Base-by-base conservation (phyloP, 1,140 invertebrate genomes). In the Leptonema lineaticorne region DNA sequence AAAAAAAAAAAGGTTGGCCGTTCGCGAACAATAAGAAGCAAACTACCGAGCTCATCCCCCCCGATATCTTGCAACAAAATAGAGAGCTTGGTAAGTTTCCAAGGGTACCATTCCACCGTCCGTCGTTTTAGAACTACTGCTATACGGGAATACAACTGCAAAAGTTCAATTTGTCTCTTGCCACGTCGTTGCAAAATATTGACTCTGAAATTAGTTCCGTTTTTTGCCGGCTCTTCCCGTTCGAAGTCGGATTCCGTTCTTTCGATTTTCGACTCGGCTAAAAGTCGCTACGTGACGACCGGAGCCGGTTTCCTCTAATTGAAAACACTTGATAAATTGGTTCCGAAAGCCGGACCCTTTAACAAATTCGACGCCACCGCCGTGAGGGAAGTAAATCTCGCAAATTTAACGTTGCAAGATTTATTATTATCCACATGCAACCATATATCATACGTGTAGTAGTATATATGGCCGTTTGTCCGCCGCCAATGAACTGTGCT, bases 161-260 rank as follows among this genome's bases (percentile, higher is more conserved):
- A 41, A 41, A 41, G 37, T 41, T 41, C 37, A 41, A 41, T 41
- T 41, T 41, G 37, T 41, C 37, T 41, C 37, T 41, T 41, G 37
- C 9, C 11, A 16, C 37, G 11, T 14, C 16, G 2, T 16, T 41
- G 37, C 37, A 11, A 41, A 11, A 41, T 41, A 41, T 41, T 41
- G 37, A 41, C 37, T 41, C 16, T 16, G 37, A 41, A 41, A 41
- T 41, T 41, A 41, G 37, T 41, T n/a, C n/a, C n/a, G n/a, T n/a
- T n/a, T n/a, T n/a, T n/a, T n/a, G n/a, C n/a, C n/a, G n/a, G n/a
- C n/a, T n/a, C n/a, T n/a, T n/a, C n/a, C n/a, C n/a, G n/a, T n/a
- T n/a, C 37, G 37, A 41, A 9, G 37, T 16, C 37, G 16, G n/a
- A 41, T 41, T 41, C 37, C 11, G 9, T 2, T 16, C 37, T 41